A percentile compares a stretch with the other conserved stretches of the same genome.
phyloP scores from a whole-genome alignment of 2,797 vertebrate genomes.

The Melanotaenia trifasciata region DNA sequence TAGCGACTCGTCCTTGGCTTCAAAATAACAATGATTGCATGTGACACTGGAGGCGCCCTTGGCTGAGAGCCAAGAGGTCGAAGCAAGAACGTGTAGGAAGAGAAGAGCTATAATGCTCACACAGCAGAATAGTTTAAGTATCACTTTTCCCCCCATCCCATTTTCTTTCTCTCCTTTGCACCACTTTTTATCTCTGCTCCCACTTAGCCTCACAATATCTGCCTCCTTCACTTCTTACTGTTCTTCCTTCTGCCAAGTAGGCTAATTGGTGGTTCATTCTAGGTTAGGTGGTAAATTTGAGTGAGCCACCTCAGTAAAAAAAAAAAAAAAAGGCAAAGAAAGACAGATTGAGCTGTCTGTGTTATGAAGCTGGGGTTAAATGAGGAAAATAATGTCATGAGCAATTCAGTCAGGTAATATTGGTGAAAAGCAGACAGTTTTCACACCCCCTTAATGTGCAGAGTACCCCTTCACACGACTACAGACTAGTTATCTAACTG shows the following conservation, averaged over 20 bases:
- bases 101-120: slow-evolving; percentile 42
- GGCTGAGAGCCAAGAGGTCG: slow-evolving; percentile 57
- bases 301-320: slow-evolving; percentile 1
- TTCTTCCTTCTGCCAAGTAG: slow-evolving; percentile 30
- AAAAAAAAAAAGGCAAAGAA: slow-evolving; percentile 20
- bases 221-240: slow-evolving; percentile 14
- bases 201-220: slow-evolving; percentile 25
- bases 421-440: slow-evolving; percentile 46
- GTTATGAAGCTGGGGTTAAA: slow-evolving; percentile 38
- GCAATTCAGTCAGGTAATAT: slow-evolving; percentile 48
- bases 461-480: slow-evolving; percentile 51
- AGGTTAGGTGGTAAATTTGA: slow-evolving; percentile 45
- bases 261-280: slow-evolving; percentile 40
- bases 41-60: slow-evolving; percentile 51
- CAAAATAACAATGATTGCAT: slow-evolving; percentile 63
- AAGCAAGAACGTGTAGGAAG: slow-evolving; percentile 34
- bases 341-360: slow-evolving; percentile 1
- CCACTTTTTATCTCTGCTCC: slow-evolving; percentile 27
- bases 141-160: slow-evolving; percentile 27
- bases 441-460: slow-evolving; percentile 23
- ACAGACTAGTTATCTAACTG: slow-evolving; percentile 64
- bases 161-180: slow-evolving; percentile 30
- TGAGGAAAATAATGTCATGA: slow-evolving; percentile 20
- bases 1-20: slow-evolving; percentile 59
- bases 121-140: slow-evolving; percentile 44